phyloP scores from a whole-genome alignment of 1,140 invertebrate species.

The Grapholita molesta region DNA sequence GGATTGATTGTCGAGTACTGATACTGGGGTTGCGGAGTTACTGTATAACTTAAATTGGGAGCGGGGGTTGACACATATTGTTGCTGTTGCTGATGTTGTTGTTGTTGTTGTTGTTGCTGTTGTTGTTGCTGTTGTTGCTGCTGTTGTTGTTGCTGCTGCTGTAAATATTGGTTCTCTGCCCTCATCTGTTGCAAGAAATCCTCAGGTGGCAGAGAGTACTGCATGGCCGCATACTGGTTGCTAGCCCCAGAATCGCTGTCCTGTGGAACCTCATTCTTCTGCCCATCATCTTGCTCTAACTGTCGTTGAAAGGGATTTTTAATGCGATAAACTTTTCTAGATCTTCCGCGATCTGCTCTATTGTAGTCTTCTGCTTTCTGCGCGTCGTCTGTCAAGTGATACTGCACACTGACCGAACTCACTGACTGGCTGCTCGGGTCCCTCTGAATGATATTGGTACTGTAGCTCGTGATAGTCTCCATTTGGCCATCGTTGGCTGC shows the following conservation, averaged over 20 bases:
- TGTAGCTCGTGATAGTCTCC: conserved; percentile 53
- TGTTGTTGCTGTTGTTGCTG: conserved; percentile 43
- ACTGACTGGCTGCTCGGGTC: conserved; percentile 52
- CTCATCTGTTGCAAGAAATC: conserved; percentile 70
- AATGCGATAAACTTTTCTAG: conserved; percentile 62
- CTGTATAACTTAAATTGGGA: conserved; percentile 53
- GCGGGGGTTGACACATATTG: conserved; percentile 53
- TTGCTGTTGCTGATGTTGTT: conserved; percentile 31
- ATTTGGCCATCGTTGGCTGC: conserved; percentile 47
- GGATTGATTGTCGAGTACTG: conserved; percentile 56
- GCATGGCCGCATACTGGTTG: conserved; percentile 69
- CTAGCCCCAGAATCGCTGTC: conserved; percentile 68
- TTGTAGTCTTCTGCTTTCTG: conserved; percentile 52
- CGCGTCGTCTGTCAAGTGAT: conserved; percentile 53
- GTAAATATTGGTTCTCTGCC: conserved; percentile 57
- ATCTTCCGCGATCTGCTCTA: conserved; percentile 42
- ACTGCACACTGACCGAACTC: conserved; percentile 53
- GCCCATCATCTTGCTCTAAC: conserved; percentile 38
- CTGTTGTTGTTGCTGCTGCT: conserved; percentile 34
- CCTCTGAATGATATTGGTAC: conserved; percentile 50
- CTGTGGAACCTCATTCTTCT: conserved; percentile 34
- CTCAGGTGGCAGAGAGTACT: conserved; percentile 72
- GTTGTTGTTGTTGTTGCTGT: conserved; percentile 30
- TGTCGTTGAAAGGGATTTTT: conserved; percentile 67
- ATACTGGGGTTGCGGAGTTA: conserved; percentile 63